A percentile compares a stretch with the other conserved stretches of the same genome.
phyloP scores from a whole-genome alignment of 2,113 vertebrate species.

The Coptodon bakossiorum region DNA sequence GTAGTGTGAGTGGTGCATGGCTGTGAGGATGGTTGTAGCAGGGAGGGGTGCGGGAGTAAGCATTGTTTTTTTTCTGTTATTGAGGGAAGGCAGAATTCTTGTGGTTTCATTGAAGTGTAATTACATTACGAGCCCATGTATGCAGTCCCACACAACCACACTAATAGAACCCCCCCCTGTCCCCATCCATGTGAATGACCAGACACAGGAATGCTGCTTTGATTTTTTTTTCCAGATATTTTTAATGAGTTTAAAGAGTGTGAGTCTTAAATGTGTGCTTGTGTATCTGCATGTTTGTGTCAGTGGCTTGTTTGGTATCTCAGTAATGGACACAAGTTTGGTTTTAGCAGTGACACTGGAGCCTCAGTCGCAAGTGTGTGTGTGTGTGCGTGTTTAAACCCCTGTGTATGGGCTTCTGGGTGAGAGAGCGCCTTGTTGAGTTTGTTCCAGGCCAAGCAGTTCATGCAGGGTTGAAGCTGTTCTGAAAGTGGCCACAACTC shows the following conservation, averaged over 20 bases:
- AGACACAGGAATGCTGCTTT: conserved; percentile 19
- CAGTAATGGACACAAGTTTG: not conserved
- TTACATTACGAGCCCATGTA: conserved; percentile 32
- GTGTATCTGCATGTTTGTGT: not conserved
- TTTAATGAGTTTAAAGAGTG: not conserved
- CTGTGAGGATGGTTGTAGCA: not conserved
- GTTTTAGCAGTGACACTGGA: conserved; percentile 6
- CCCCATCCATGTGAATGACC: conserved; percentile 3
- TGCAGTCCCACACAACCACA: conserved; percentile 26
- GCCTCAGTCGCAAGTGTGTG: not conserved
- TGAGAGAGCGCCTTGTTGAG: not conserved
- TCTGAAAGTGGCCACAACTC: not conserved
- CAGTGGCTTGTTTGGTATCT: not conserved
- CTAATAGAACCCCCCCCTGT: not conserved
- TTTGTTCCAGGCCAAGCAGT: not conserved
- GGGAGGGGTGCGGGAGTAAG: conserved; percentile 7
- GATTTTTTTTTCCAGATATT: not conserved
- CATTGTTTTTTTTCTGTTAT: conserved; percentile 26
- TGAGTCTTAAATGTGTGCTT: not conserved
- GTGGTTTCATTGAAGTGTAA: conserved; percentile 48
- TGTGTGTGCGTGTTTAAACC: not conserved
- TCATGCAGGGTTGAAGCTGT: not conserved
- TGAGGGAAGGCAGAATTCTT: conserved; percentile 45
- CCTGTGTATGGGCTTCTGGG: not conserved
- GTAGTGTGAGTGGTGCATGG: not conserved